Evolutionary conservation across 2,113 vertebrate genomes (phyloP), one percentile per base, ranked within the genome.

Genomic region (Vulpes ferrilata): DNA sequence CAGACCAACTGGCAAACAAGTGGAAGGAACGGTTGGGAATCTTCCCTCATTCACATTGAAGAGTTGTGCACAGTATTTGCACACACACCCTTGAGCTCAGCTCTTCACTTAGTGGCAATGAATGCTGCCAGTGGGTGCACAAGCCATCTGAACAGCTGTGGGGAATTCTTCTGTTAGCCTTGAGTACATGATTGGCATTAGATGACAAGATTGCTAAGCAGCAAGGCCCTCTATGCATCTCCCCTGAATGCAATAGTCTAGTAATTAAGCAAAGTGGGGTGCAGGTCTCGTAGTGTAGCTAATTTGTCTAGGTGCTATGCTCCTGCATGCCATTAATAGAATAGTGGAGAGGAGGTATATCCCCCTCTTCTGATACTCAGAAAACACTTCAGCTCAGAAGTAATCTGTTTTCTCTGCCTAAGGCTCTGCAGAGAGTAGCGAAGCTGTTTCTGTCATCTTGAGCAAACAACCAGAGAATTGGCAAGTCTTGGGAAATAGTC

Each of bases 341-440:
- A 74, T 12, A 83, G 22, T 48, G 30, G 57, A 96, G 74, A 88
- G 82, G 69, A 89, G 11, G 93, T 32, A 67, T 64, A 88, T 83
- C 69, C 19, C 69, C 35, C 57, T 91, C 71, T 27, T 19, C 64
- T 91, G 9, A 53, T 79, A 53, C n/a, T 93, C 67, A 91, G 15
- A 87, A 84, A 1, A 51, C 35, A 51, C 62, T 2, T 7, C 59
- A 93, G 80, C 62, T 96, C 60, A 78, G 38, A 90, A 95, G 64
- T 69, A 67, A 81, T 97, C 86, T 98, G 17, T 92, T 95, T 96
- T 95, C 71, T 96, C 78, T 95, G 78, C 62, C 73, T 55, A 11
- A 64, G 8, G 30, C 51, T 84, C 53, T 16, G 0, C 15, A 62
- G 16, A 93, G 43, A 51, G 1, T 25, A 3, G 8, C 13, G n/a